A percentile compares a stretch with the other conserved stretches of the same genome.
These are phyloP conservation scores for Amaurobius ferox DNA, from an alignment of 2,888 invertebrate genomes.

Conservation along the genomic window DNA sequence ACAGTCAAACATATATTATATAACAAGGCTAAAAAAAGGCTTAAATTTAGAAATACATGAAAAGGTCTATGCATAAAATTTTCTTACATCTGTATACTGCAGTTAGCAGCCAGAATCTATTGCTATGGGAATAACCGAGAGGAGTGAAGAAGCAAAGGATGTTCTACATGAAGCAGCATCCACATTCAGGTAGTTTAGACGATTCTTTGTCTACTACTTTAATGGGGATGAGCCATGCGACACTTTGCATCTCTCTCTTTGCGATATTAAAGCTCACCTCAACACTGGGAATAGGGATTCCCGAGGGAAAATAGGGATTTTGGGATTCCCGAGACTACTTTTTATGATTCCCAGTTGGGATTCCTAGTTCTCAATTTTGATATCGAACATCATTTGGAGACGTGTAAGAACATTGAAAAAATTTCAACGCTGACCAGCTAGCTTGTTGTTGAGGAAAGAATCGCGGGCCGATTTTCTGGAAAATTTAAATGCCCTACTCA, in stretches of 20 bases:
- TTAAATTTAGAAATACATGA: no score
- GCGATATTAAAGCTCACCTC: not conserved
- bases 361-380: not conserved
- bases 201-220: constrained; percentile 25
- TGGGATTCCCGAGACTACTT: not conserved
- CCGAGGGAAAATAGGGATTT: not conserved
- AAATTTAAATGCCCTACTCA: not conserved
- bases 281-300: not conserved
- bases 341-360: no score
- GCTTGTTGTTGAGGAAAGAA: not conserved
- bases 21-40: no score
- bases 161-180: constrained; percentile 17
- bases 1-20: no score
- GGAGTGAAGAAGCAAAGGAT: constrained; percentile 28
- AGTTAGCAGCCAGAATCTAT: no score
- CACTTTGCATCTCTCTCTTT: constrained; percentile 1
- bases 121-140: no score
- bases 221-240: constrained; percentile 28
- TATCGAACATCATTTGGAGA: not conserved
- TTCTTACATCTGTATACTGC: no score
- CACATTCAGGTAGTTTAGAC: not conserved
- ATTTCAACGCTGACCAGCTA: no score
- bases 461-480: not conserved
- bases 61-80: no score
- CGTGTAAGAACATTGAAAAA: not conserved